phyloP scores from a whole-genome alignment of 2,113 vertebrate species.

The Tragelaphus imberbis region DNA sequence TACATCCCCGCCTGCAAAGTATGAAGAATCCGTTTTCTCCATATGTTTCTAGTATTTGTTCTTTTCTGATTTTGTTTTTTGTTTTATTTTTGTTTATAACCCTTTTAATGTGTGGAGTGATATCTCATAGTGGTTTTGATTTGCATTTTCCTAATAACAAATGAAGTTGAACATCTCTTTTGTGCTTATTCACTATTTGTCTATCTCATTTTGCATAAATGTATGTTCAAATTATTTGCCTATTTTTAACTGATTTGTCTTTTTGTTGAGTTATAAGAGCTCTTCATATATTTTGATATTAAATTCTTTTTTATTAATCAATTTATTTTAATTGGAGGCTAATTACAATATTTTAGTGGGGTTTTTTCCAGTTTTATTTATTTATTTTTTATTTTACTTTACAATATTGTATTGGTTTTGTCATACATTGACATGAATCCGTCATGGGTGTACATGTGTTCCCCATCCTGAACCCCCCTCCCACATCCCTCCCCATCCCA shows the following conservation, averaged over 20 bases:
- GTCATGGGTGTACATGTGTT: too few species aligned
- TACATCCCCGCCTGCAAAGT: not conserved
- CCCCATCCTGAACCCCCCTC: too few species aligned
- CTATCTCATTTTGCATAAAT: not conserved
- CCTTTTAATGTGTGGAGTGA: not conserved
- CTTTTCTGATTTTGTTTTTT: not conserved
- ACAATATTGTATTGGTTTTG: too few species aligned
- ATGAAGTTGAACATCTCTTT: not conserved
- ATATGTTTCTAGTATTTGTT: not conserved
- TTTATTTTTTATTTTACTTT: too few species aligned
- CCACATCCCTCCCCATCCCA: too few species aligned
- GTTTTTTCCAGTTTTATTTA: not conserved
- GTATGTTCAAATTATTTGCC: not conserved
- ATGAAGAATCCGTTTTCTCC: not conserved
- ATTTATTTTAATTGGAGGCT: not conserved
- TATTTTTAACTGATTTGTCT: not conserved
- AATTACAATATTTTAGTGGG: not conserved
- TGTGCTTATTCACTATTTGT: not conserved
- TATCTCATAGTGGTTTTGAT: not conserved
- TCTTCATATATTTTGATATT: not conserved
- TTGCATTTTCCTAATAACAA: not conserved
- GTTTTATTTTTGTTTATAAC: not conserved
- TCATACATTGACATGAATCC: too few species aligned
- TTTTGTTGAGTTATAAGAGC: not conserved
- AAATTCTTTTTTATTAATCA: not conserved